Evolutionary conservation across 2,113 vertebrate genomes (phyloP).

Genomic region (Accipiter cooperii): DNA sequence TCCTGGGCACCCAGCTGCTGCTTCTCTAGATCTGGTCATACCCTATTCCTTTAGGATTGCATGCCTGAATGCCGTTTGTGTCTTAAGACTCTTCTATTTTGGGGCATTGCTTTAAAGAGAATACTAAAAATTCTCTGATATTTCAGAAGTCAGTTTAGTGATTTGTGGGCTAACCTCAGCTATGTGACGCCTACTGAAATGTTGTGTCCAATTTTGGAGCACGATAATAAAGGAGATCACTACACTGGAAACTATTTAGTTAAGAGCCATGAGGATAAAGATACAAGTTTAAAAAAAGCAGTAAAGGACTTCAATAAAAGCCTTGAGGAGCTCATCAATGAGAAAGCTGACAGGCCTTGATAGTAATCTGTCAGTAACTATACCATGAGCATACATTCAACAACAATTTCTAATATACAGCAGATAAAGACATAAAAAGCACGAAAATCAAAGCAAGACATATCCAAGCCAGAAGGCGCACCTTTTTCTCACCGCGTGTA

Average conservation of each 20-base stretch:
- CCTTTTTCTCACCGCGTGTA: background rate
- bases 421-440: background rate
- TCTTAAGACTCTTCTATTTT: background rate
- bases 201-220: background rate
- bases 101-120: background rate
- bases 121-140: background rate
- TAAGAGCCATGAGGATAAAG: background rate
- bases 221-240: background rate
- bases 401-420: background rate
- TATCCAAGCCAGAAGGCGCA: background rate
- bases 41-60: background rate
- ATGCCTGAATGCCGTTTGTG: background rate
- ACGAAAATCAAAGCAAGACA: background rate
- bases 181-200: background rate
- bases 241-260: background rate
- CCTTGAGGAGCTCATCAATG: background rate
- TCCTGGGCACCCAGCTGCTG: background rate
- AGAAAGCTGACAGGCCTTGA: background rate
- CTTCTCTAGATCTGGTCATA: background rate
- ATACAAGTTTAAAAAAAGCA: background rate
- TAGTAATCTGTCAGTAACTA: background rate
- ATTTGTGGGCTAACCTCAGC: background rate
- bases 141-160: background rate
- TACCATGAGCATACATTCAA: background rate
- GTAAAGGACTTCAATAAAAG: background rate